phyloP scores from a whole-genome alignment of 2,888 invertebrate genomes.

The Dryadula phaetusa region DNA sequence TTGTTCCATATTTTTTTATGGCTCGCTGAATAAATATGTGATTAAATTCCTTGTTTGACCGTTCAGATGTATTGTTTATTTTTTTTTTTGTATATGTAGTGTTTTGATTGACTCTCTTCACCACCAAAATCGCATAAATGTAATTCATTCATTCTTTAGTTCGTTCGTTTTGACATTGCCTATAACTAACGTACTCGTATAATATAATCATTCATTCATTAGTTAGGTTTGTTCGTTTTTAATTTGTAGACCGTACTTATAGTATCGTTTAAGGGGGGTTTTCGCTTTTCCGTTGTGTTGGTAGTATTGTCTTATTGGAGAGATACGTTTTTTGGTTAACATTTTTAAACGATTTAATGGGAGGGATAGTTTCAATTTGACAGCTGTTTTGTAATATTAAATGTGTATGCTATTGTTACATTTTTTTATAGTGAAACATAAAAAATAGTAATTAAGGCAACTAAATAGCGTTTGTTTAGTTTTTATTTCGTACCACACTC shows the following conservation, averaged over 20 bases:
- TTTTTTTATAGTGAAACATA: conserved; percentile 3
- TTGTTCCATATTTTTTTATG: too few relatives aligned
- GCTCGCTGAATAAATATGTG: too few relatives aligned
- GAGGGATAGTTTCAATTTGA: not conserved
- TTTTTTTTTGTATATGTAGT: too few relatives aligned
- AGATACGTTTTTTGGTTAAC: not conserved
- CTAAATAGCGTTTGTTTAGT: not conserved
- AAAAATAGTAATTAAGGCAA: conserved; percentile 13
- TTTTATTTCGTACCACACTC: not conserved
- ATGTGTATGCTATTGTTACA: conserved; percentile 15
- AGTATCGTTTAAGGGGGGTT: conserved; percentile 9
- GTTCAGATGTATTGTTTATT: too few relatives aligned
- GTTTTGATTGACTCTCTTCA: too few relatives aligned
- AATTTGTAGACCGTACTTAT: conserved; percentile 5
- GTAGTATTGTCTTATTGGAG: conserved; percentile 9
- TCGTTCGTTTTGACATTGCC: not conserved
- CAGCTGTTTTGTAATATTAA: not conserved
- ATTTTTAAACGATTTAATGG: not conserved
- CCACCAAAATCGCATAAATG: too few relatives aligned
- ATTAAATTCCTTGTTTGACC: too few relatives aligned
- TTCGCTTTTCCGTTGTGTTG: conserved; percentile 8
- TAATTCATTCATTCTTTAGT: conserved; percentile 1
- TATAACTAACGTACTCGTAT: not conserved
- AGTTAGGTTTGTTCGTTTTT: not conserved
- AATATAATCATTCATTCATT: not conserved